Conservation (phyloP, 2,888 invertebrate species). For the Acronicta leporina region DNA sequence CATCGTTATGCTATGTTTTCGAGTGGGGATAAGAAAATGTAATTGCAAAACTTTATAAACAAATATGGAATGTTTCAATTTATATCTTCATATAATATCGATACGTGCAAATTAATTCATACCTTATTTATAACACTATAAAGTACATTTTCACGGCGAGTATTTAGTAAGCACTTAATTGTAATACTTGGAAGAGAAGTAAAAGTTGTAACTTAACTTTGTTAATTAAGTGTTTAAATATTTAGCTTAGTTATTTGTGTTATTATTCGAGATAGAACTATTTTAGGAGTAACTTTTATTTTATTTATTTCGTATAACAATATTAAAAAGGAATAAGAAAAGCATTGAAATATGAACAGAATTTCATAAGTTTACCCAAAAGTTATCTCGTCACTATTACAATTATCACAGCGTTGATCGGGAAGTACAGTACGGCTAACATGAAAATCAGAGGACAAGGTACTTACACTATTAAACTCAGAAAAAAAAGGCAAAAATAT, state of each 20-base stretch:
- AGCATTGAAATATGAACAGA: too few relatives aligned
- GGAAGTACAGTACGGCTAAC: too few relatives aligned
- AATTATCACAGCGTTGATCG: too few relatives aligned
- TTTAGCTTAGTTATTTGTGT: conserved; percentile 37
- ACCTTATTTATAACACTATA: background rate
- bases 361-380: too few relatives aligned
- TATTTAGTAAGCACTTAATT: conserved; percentile 30
- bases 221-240: conserved; percentile 48
- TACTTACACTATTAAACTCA: too few relatives aligned
- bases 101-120: conserved; percentile 7
- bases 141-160: conserved; percentile 18
- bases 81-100: conserved; percentile 21
- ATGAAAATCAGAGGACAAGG: too few relatives aligned
- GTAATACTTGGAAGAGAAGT: conserved; percentile 35
- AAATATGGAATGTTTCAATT: conserved; percentile 50
- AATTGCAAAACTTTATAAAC: conserved; percentile 38
- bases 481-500: too few relatives aligned
- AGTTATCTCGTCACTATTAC: too few relatives aligned
- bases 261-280: conserved; percentile 30
- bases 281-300: conserved; percentile 19
- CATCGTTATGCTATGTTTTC: background rate
- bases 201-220: conserved; percentile 47
- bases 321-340: too few relatives aligned
- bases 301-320: background rate
- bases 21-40: conserved; percentile 5